Evolutionary conservation across 2,888 invertebrate species (phyloP).

Genomic region (Melikaiella ostensackeni): DNA sequence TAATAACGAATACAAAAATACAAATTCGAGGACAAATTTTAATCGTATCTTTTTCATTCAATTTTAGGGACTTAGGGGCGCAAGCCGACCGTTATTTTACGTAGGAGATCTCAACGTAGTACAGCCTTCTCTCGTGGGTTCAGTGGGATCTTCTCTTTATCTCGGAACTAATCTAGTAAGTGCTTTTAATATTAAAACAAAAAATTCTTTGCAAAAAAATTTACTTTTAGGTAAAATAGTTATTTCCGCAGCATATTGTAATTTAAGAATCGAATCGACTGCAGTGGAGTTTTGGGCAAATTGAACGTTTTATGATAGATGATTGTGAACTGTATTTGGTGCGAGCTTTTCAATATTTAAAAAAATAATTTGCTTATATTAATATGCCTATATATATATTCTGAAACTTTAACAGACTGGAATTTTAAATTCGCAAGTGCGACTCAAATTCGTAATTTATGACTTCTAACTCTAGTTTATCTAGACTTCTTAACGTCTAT

Average conservation of each 20-base stretch:
- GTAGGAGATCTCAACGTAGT: conserved; percentile 73
- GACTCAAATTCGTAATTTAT: neutral
- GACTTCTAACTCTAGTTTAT: conserved; percentile 19
- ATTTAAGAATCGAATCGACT: neutral
- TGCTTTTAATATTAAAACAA: conserved; percentile 20
- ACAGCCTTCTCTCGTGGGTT: conserved; percentile 67
- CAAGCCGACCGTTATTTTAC: conserved; percentile 73
- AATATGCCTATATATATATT: neutral
- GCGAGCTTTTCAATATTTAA: neutral
- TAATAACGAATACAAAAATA: neutral
- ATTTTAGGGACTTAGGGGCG: conserved; percentile 72
- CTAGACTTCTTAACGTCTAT: conserved; percentile 1
- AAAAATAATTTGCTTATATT: neutral
- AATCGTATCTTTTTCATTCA: conserved; percentile 19
- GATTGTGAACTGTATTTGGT: neutral
- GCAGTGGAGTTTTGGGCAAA: neutral
- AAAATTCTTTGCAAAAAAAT: neutral
- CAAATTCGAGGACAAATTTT: conserved; percentile 29
- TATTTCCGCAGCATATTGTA: neutral
- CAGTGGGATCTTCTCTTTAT: conserved; percentile 69
- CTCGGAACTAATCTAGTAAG: conserved; percentile 73
- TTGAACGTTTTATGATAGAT: neutral
- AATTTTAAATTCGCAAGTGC: neutral
- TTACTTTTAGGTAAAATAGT: neutral
- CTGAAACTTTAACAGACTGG: neutral